Base-by-base conservation (phyloP, 2,797 vertebrate species). In the Argentina silus region DNA sequence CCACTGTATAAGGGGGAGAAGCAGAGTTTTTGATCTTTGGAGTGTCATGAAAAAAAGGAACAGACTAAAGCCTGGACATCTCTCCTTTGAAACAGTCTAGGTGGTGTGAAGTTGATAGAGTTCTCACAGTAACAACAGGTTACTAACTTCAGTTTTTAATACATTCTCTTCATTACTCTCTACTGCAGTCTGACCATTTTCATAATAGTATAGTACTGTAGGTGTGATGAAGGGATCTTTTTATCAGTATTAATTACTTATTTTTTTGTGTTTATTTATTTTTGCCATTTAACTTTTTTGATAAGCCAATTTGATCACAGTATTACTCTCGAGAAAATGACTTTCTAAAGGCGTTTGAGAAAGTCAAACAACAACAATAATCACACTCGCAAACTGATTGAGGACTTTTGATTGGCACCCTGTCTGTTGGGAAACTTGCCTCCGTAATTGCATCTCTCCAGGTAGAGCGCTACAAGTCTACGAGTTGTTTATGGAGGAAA, bases 401-500 rank as follows among this genome's bases (percentile, higher is more conserved):
- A 83, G 77, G 72, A 50, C 65, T 74, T 68, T 60, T 86, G 87
- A 89, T 78, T 88, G 88, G 79, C 86, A 86, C 74, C 19, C 74
- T 68, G 51, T 85, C 86, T 78, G 67, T 57, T 71, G 64, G 78
- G 68, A 78, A 87, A 85, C 78, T 83, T 86, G 66, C 23, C 44
- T 6, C 63, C 19, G 80, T 88, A 83, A 88, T 87, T 85, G 73
- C 77, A 78, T 83, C 74, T 78, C 76, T 84, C 61, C 73, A 89
- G 85, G 83, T 87, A 90, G 78, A 69, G 60, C 77, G 68, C 23
- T 43, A 43, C 81, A 80, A 88, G 57, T 79, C 76, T 76, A 67
- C 73, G 64, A 47, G 73, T 79, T 89, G 82, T 87, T 88, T 87
- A 74, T 83, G 79, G 79, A 86, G 79, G 79, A 86, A 80, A 77